These are phyloP conservation scores for Doryteuthis pealeii DNA, from an alignment of 1,140 invertebrate genomes.

Conservation along the genomic window DNA sequence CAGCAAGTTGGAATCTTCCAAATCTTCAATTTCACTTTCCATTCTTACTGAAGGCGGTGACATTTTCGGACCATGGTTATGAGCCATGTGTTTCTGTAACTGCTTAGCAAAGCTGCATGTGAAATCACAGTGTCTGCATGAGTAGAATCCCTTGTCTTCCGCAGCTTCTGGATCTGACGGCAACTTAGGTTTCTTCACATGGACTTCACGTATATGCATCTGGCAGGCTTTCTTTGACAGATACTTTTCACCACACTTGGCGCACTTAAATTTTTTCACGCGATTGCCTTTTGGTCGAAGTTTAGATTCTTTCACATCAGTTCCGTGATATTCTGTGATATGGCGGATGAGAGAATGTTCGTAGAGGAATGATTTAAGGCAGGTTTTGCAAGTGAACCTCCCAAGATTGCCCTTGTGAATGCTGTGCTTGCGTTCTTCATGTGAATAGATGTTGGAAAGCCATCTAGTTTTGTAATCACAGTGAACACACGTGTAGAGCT, in stretches of 20 bases:
- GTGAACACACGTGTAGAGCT: conserved; percentile 83
- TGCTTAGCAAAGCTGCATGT: conserved; percentile 43
- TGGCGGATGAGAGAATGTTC: conserved; percentile 53
- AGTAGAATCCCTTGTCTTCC: conserved; percentile 12
- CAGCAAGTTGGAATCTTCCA: neutral
- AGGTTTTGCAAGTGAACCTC: conserved; percentile 48
- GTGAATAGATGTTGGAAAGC: conserved; percentile 84
- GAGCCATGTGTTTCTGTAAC: conserved; percentile 42
- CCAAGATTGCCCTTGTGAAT: conserved; percentile 25
- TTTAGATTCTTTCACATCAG: neutral
- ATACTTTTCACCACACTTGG: conserved; percentile 60
- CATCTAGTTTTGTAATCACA: conserved; percentile 87
- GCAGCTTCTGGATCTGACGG: conserved; percentile 7
- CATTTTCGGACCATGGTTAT: conserved; percentile 26
- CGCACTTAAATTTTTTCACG: conserved; percentile 59
- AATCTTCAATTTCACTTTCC: neutral
- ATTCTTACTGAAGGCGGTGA: neutral
- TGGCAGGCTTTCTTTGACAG: conserved; percentile 39
- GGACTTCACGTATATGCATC: conserved; percentile 31
- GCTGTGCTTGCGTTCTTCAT: conserved; percentile 72
- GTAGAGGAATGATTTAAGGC: conserved; percentile 52
- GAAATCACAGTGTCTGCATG: conserved; percentile 34
- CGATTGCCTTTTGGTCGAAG: neutral
- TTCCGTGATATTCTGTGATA: conserved; percentile 23
- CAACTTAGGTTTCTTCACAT: conserved; percentile 23